Conservation (phyloP, 2,797 vertebrate genomes). For the Alauda arvensis region DNA sequence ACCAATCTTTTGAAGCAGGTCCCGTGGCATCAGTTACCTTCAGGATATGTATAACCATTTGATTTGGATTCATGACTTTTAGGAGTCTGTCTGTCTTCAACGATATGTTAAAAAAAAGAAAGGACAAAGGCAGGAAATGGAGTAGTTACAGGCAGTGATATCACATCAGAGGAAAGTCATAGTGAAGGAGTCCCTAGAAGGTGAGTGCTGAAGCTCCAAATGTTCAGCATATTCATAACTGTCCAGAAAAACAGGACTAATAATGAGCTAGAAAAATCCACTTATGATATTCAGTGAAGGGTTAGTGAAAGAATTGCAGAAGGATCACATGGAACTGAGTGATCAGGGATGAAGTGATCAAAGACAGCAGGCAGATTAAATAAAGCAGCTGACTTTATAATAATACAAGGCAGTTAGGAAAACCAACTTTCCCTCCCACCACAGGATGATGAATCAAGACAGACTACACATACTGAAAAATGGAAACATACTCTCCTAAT, state of each 20-base stretch:
- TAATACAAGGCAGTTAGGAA: neutral
- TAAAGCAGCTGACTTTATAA: neutral
- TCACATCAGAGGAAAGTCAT: neutral
- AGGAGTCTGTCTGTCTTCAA: neutral
- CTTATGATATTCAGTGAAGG: neutral
- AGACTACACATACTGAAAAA: neutral
- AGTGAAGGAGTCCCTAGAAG: neutral
- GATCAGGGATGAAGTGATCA: neutral
- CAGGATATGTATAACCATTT: neutral
- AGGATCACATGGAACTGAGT: neutral
- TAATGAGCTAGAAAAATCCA: neutral
- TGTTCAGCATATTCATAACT: neutral
- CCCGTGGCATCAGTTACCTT: neutral
- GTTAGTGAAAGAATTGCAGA: neutral
- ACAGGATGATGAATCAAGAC: neutral
- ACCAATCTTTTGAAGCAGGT: neutral
- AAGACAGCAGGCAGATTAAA: neutral
- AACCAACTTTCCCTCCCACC: neutral
- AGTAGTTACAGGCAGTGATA: neutral
- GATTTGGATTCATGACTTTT: neutral
- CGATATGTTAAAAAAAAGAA: neutral
- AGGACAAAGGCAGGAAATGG: neutral
- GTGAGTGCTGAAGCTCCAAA: neutral
- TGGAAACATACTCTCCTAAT: neutral
- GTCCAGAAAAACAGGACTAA: neutral